Evolutionary conservation across 2,113 vertebrate species (phyloP), one percentile per base, ranked within the genome.

Genomic region (Phocoena phocoena): DNA sequence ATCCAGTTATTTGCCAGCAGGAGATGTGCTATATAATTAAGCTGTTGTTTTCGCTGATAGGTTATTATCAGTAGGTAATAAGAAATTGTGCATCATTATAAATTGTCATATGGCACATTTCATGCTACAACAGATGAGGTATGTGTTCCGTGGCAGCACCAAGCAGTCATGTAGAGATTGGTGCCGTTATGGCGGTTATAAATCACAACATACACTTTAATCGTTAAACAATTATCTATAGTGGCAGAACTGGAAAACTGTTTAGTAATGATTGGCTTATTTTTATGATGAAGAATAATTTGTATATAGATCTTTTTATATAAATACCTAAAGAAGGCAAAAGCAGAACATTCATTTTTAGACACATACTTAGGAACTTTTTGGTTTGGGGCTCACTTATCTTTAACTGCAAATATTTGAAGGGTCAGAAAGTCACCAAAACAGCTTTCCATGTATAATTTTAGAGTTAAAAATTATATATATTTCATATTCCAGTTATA

Each of bases 211-310:
- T 60, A 87, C 79, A 94, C 60, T 97, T 97, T 98, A 96, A 97
- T 97, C 95, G 96, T 97, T 98, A 97, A 96, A 97, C 89, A 97
- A 93, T 97, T 98, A 96, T 94, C 90, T 97, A 9, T 15, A 93
- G 63, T 84, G 88, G 25, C 85, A 80, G 70, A 36, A 18, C 93
- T 82, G 87, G 90, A 96, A 97, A 98, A 94, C 76, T 96, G 55
- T 89, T 94, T 91, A 81, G 44, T n/a, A 93, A 97, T 96, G 95
- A 96, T 71, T 33, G 70, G 8, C 50, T 93, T 25, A 38, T 77
- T 93, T 97, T 77, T 93, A 17, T 60, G 31, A 5, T 0, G 8
- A 96, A 38, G 65, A 96, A 82, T n/a, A 93, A 47, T 83, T 95
- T 93, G 97, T 95, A 73, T 95, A 79, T 91, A 88, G 8, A 23